Percentiles rank a stretch among this genome's conserved stretches.
phyloP scores from a whole-genome alignment of 2,113 vertebrate genomes.

The Micronycteris hirsuta region DNA sequence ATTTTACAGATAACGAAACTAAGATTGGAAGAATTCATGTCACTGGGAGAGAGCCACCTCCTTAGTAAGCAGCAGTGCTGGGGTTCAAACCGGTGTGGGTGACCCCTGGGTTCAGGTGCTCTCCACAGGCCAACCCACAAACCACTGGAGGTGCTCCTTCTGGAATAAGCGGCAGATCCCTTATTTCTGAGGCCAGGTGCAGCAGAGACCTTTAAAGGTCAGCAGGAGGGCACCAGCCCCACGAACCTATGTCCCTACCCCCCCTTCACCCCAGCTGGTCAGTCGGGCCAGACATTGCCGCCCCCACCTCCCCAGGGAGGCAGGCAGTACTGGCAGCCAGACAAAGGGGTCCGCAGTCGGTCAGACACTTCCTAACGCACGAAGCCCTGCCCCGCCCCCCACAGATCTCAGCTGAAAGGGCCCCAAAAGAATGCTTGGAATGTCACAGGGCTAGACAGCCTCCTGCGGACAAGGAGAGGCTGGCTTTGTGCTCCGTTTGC shows the following conservation, averaged over 20 bases:
- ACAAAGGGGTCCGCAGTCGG: constrained; percentile 57
- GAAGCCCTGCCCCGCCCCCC: neutral
- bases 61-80: neutral
- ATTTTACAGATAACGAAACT: neutral
- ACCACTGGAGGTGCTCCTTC: neutral
- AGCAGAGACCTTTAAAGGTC: accelerated
- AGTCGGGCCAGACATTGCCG: neutral
- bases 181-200: neutral
- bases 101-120: neutral
- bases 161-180: neutral
- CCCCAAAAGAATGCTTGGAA: constrained; percentile 73
- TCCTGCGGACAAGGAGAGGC: neutral
- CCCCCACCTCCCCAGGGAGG: neutral
- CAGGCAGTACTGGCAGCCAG: neutral
- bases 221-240: neutral
- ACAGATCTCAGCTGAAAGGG: neutral
- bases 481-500: constrained; percentile 48
- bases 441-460: neutral
- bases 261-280: neutral
- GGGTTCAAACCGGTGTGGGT: neutral
- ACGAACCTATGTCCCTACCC: neutral
- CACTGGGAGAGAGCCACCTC: neutral
- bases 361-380: constrained; percentile 29
- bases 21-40: neutral
- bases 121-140: neutral